Conservation (phyloP, 2,888 invertebrate genomes). For the Spodoptera exigua region DNA sequence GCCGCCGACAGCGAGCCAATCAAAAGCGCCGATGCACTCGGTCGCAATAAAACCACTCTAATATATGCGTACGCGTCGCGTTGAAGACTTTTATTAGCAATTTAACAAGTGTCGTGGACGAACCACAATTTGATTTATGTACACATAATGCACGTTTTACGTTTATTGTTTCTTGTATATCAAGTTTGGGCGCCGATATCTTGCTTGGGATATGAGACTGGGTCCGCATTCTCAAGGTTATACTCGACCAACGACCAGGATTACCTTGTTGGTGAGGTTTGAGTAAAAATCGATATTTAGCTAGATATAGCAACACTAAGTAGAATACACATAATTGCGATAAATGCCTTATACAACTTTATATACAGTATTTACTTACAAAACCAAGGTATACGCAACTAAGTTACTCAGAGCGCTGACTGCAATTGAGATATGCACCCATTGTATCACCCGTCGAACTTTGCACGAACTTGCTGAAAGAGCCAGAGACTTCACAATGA, state of each 20-base stretch:
- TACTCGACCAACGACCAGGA: too few species aligned
- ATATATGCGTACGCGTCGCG: slow-evolving; percentile 81
- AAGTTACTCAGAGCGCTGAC: too few species aligned
- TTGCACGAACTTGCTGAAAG: too few species aligned
- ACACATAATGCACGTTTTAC: slow-evolving; percentile 77
- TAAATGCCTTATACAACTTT: slow-evolving; percentile 1
- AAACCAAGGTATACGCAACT: neutral
- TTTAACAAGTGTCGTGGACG: slow-evolving; percentile 84
- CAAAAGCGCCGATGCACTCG: slow-evolving; percentile 69
- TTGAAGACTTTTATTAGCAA: slow-evolving; percentile 85
- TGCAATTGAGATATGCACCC: neutral
- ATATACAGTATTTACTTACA: neutral
- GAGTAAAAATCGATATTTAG: too few species aligned
- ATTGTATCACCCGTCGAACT: neutral
- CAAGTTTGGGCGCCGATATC: slow-evolving; percentile 79
- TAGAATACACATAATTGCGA: neutral
- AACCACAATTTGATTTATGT: slow-evolving; percentile 81
- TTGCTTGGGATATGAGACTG: slow-evolving; percentile 70
- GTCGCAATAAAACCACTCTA: slow-evolving; percentile 76
- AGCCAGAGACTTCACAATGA: too few species aligned
- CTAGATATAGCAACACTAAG: too few species aligned
- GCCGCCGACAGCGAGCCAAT: slow-evolving; percentile 62
- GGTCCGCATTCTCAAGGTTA: slow-evolving; percentile 59
- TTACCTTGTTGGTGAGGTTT: too few species aligned
- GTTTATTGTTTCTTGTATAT: slow-evolving; percentile 84